phyloP scores from a whole-genome alignment of 2,888 invertebrate species.

The Cerastis leucographa region DNA sequence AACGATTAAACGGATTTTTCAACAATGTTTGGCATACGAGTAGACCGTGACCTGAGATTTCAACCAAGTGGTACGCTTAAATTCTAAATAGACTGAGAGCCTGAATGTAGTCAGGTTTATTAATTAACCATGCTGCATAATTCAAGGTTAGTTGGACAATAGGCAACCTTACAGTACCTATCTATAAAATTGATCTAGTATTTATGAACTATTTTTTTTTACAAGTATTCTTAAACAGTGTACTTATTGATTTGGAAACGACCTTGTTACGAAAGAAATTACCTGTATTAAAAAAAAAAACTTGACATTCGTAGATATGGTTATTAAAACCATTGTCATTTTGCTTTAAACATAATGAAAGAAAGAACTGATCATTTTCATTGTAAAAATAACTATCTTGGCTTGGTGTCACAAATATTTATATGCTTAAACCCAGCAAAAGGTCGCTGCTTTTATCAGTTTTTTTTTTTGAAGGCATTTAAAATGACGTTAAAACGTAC shows the following conservation, averaged over 20 bases:
- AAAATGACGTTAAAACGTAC: background rate
- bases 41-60: background rate
- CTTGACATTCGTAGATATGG: no score
- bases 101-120: background rate
- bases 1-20: background rate
- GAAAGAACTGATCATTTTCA: background rate
- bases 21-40: background rate
- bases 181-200: no score
- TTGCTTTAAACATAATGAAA: background rate
- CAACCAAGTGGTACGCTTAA: no score
- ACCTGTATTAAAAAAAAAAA: background rate
- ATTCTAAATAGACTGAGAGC: no score
- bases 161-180: no score
- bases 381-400: background rate
- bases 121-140: no score
- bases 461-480: background rate
- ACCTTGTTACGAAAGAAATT: constrained; percentile 10
- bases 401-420: background rate
- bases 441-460: no score
- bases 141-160: no score
- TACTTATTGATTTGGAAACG: constrained; percentile 23
- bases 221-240: background rate
- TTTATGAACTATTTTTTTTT: no score
- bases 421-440: background rate
- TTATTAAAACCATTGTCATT: no score